These are phyloP conservation scores for Styela clava DNA, from an alignment of 23 tunicate genomes.

Conservation along the genomic window DNA sequence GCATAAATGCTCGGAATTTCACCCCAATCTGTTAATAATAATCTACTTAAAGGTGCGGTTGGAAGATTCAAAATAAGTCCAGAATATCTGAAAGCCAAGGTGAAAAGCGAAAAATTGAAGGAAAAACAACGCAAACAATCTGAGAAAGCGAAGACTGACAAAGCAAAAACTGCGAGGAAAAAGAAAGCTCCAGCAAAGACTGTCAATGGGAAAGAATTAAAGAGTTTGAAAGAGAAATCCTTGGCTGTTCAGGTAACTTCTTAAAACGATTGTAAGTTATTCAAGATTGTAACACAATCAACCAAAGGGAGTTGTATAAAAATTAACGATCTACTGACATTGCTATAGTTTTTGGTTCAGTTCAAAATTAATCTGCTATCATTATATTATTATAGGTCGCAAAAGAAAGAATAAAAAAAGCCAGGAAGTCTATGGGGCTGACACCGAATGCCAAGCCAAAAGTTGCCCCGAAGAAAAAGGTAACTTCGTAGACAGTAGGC, in stretches of 20 bases:
- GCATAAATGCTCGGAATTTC: no score
- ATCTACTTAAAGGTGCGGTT: conserved; percentile 12
- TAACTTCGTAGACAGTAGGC: background rate
- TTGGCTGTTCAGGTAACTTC: conserved; percentile 21
- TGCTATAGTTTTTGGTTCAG: no score
- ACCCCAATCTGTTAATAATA: no score
- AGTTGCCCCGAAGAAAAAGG: conserved; percentile 1
- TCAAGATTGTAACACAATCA: background rate
- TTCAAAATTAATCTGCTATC: no score
- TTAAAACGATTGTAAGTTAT: no score
- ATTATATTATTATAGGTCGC: conserved; percentile 13
- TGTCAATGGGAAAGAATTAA: conserved; percentile 20
- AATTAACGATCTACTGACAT: no score
- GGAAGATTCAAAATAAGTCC: conserved; percentile 37
- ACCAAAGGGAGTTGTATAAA: no score
- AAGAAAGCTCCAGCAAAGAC: background rate
- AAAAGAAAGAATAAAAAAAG: conserved; percentile 21
- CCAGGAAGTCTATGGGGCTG: conserved; percentile 31
- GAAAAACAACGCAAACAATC: background rate
- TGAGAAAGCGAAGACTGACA: background rate
- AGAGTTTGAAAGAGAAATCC: conserved; percentile 26
- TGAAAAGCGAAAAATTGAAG: background rate
- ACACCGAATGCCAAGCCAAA: conserved; percentile 13
- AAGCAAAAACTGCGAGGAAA: background rate
- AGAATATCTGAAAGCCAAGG: conserved; percentile 30